Base-by-base conservation (phyloP, 2,113 vertebrate genomes). In the Cyprinodon variegatus region DNA sequence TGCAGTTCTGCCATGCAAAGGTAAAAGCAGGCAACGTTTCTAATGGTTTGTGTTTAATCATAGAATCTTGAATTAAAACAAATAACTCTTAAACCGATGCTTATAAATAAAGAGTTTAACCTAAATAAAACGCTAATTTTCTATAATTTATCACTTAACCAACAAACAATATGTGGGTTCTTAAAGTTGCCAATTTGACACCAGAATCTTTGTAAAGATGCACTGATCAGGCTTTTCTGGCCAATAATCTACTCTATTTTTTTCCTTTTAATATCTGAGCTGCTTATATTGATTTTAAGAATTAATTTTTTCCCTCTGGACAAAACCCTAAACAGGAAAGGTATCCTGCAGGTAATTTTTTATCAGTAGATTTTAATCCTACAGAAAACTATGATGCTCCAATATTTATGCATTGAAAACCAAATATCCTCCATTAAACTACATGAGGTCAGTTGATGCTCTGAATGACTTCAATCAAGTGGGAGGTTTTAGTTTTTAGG, bases 1-100 rank as follows among this genome's bases (percentile, higher is more conserved):
- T 85, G 75, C 67, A 59, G 74, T 64, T 78, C 83, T 87, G 74
- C 74, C 85, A 70, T 79, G 67, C 77, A 86, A 85, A 85, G 77
- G 70, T 79, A 36, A 76, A 88, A 59, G 61, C 81, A 77, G 48
- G 68, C 74, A 81, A 78, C 72, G 29, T 59, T 11, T 45, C 2
- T 37, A 59, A 59, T 40, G 12, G n/a, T 22, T 14, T 29, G 17
- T 3, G 12, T 65, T 6, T 46, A 66, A 62, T 38, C 11, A 9
- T 57, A 57, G 3, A 61, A 13, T 4, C 14, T 11, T 37, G 29
- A 59, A 4, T 9, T n/a, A 20, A 14, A 14, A 61, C n/a, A 22
- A 20, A 57, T 7, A 10, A 57, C 50, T 57, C 17, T 57, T 20
- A 9, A 57, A 57, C n/a, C n/a, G 7, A 57, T 57, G 50, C 50